Conservation (phyloP, 2,888 invertebrate genomes). For the Polylopha cassiicola region DNA sequence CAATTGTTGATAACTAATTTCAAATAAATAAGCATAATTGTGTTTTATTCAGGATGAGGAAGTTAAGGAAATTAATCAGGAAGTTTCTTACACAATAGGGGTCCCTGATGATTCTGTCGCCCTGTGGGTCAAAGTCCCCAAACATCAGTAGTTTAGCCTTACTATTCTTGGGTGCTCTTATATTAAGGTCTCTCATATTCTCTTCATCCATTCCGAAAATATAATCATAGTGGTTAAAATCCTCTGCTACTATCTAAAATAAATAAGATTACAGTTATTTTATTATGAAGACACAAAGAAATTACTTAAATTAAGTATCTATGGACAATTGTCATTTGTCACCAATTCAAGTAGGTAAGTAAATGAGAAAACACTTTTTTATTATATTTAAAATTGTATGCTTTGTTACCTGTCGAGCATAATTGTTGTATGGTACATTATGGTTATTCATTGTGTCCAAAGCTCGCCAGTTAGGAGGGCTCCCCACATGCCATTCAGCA, state of each 20-base stretch:
- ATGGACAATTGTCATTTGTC: neutral
- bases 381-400: slow-evolving; percentile 3
- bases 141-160: slow-evolving; percentile 87
- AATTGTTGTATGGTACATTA: slow-evolving; percentile 84
- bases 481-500: slow-evolving; percentile 92
- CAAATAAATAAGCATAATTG: too few relatives aligned
- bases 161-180: slow-evolving; percentile 78
- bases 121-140: slow-evolving; percentile 91
- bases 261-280: slow-evolving; percentile 20
- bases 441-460: slow-evolving; percentile 83
- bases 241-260: slow-evolving; percentile 82
- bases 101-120: slow-evolving; percentile 89
- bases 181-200: slow-evolving; percentile 85
- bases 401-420: slow-evolving; percentile 83
- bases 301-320: neutral
- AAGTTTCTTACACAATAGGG: slow-evolving; percentile 89
- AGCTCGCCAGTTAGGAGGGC: slow-evolving; percentile 87
- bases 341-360: too few relatives aligned
- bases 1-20: too few relatives aligned
- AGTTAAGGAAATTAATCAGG: too few relatives aligned
- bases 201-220: slow-evolving; percentile 97
- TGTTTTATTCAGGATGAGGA: too few relatives aligned
- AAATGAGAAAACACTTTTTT: too few relatives aligned
- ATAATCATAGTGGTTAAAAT: slow-evolving; percentile 89
- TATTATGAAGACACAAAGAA: neutral